These are phyloP conservation scores for Endotricha flammealis DNA, from an alignment of 2,888 invertebrate species.

Conservation along the genomic window DNA sequence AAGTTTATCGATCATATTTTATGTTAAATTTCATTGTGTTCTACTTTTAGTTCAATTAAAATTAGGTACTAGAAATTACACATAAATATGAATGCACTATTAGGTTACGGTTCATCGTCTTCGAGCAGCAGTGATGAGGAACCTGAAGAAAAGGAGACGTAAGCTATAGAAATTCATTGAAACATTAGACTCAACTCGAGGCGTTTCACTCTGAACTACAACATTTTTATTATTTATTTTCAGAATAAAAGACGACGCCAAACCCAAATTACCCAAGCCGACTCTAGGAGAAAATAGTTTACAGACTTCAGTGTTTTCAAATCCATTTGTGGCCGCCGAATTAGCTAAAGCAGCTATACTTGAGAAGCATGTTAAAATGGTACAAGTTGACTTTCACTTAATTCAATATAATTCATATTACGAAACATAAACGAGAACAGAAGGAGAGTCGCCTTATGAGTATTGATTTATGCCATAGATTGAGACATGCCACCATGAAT, in stretches of 20 bases:
- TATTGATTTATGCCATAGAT: no score
- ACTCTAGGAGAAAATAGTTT: constrained; percentile 76
- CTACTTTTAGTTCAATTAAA: no score
- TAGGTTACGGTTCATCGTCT: constrained; percentile 80
- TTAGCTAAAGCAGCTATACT: constrained; percentile 90
- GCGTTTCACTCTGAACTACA: no score
- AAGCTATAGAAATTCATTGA: no score
- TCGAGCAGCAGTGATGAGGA: constrained; percentile 74
- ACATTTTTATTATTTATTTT: constrained; percentile 21
- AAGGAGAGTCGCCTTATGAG: no score
- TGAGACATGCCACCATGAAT: no score
- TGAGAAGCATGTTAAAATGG: constrained; percentile 96
- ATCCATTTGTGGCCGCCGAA: constrained; percentile 92
- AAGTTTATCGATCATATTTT: no score
- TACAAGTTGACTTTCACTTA: constrained; percentile 77
- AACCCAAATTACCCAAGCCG: constrained; percentile 80
- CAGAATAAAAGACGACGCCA: constrained; percentile 34
- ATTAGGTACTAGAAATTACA: no score
- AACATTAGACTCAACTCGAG: no score
- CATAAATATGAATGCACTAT: constrained; percentile 81
- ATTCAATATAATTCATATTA: constrained; percentile 1
- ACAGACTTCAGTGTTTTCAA: constrained; percentile 89
- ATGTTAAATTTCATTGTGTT: no score
- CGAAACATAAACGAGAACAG: neutral
- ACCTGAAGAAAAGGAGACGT: constrained; percentile 52